Evolutionary conservation across 2,888 invertebrate species (phyloP), one percentile per base, ranked within the genome.

Genomic region (Neoascia interrupta): DNA sequence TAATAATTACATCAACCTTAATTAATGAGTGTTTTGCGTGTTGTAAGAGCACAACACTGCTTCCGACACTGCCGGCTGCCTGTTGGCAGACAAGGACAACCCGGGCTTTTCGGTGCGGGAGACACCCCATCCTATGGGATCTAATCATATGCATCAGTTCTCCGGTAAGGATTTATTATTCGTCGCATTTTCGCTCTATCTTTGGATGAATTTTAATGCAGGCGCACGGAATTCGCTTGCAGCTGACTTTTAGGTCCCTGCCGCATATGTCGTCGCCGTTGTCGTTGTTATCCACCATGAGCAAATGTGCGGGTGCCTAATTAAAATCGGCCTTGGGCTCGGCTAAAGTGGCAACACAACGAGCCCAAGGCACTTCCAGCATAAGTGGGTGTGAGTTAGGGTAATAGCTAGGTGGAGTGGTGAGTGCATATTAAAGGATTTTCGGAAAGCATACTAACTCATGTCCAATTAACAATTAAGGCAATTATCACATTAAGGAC

Each of bases 21-120:
- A 79, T 79, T 79, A 79, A 79, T 79, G 79, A 79, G 73, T 73
- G 61, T 68, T 73, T 79, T 79, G 68, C 79, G 79, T 79, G 79
- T 60, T 73, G 61, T 61, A 68, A 66, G 79, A 68, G 72, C 60
- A 64, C 70, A 70, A 69, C 58, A 58, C 58, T 63, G 45, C 58
- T 70, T 70, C 70, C 63, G 56, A 11, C 26, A 41, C 26, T 11
- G 26, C 26, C 37, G 45, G 47, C 15, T 39, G 34, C 39, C 70
- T 23, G 26, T 26, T 26, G 37, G 41, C 28, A 76, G 70, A 66
- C 60, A 66, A 16, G 36, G 36, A 15, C n/a, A n/a, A n/a, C n/a
- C n/a, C n/a, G 31, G 8, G 31, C 31, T 31, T 26, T n/a, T n/a
- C 34, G 39, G 1, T 56, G 10, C 23, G 37, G 5, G 28, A 37